Conservation (phyloP, 2,888 invertebrate genomes). For the Pristionchus mayeri region DNA sequence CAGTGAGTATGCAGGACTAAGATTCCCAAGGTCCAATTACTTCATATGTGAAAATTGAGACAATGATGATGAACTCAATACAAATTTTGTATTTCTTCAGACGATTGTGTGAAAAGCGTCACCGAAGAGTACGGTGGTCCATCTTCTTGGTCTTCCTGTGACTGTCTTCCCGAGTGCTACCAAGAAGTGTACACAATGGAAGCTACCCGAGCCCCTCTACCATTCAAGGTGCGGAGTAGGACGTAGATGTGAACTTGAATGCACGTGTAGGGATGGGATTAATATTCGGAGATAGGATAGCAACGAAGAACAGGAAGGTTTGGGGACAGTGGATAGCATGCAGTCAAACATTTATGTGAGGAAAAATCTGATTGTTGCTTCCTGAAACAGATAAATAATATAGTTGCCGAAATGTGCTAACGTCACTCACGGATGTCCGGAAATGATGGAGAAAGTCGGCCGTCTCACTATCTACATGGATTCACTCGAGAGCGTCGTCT, state of each 20-base stretch:
- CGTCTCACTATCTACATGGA: conserved; percentile 11
- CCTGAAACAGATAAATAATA: background rate
- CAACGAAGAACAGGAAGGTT: too few relatives aligned
- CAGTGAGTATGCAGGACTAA: too few relatives aligned
- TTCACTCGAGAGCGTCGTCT: too few relatives aligned
- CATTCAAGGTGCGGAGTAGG: conserved; percentile 18
- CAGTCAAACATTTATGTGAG: too few relatives aligned
- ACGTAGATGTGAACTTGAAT: too few relatives aligned
- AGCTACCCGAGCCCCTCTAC: background rate
- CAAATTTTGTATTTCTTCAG: background rate
- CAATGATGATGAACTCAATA: too few relatives aligned
- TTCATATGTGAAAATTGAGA: too few relatives aligned
- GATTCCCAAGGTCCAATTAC: too few relatives aligned
- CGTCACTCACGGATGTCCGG: conserved; percentile 13
- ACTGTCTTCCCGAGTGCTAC: conserved; percentile 3
- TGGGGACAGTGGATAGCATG: too few relatives aligned
- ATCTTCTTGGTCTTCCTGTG: background rate
- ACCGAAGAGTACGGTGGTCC: background rate
- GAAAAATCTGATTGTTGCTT: background rate
- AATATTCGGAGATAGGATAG: too few relatives aligned
- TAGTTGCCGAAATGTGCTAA: background rate
- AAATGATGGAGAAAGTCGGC: background rate
- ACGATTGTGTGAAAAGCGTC: background rate
- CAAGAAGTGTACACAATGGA: background rate
- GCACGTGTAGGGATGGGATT: too few relatives aligned